Conservation (phyloP, 2,888 invertebrate genomes). For the Hemaris fuciformis region DNA sequence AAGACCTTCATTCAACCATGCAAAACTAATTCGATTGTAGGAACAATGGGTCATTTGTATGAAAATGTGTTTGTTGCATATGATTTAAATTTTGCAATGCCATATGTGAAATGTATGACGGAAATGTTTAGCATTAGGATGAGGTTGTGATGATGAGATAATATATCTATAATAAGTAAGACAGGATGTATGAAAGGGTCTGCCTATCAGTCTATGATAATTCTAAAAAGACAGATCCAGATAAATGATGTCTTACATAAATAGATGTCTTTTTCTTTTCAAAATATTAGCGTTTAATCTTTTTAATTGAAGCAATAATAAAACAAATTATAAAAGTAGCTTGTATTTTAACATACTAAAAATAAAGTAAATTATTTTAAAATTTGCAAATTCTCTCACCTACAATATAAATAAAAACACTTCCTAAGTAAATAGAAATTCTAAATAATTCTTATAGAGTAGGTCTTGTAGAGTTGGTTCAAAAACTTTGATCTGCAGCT, state of each 20-base stretch:
- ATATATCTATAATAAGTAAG: not conserved
- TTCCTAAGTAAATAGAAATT: not conserved
- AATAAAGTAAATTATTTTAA: no score
- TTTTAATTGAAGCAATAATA: no score
- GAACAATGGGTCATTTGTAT: constrained; percentile 40
- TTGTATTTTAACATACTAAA: no score
- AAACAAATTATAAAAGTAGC: no score
- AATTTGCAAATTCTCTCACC: no score
- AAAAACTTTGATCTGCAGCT: no score
- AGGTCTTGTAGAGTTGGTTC: no score
- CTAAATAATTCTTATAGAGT: no score
- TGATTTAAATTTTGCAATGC: not conserved
- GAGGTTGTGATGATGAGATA: not conserved
- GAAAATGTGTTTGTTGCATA: not conserved
- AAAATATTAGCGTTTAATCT: no score
- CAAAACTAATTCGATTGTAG: constrained; percentile 28
- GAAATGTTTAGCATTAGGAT: not conserved
- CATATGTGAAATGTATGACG: not conserved
- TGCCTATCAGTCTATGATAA: not conserved
- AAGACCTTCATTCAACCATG: constrained; percentile 31
- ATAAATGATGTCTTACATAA: no score
- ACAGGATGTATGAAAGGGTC: not conserved
- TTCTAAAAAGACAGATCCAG: not conserved
- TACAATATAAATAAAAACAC: no score
- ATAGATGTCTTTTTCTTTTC: no score